These are phyloP conservation scores for Agapornis roseicollis DNA, from an alignment of 2,113 vertebrate species.

Conservation along the genomic window DNA sequence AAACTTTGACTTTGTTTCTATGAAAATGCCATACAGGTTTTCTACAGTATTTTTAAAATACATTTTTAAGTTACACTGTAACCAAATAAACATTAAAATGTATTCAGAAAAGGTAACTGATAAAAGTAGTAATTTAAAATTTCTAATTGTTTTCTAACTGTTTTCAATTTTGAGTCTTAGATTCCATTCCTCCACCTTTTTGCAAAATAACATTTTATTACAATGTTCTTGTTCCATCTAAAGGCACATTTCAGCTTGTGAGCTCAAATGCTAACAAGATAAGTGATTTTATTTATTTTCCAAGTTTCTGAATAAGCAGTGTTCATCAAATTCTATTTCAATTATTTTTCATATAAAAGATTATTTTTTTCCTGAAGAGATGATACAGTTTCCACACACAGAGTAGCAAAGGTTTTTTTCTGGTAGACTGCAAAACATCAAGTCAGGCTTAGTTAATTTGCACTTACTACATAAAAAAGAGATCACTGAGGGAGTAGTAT, in stretches of 20 bases:
- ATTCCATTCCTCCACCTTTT: not conserved
- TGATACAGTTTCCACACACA: not conserved
- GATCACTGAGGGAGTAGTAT: not conserved
- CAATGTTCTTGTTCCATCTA: not conserved
- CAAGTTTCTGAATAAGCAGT: not conserved
- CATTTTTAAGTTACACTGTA: not conserved
- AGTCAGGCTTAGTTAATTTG: not conserved
- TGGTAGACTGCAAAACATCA: not conserved
- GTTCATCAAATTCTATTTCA: not conserved
- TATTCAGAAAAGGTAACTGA: not conserved
- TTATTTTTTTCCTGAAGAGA: not conserved
- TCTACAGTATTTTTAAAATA: not conserved
- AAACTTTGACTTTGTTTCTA: not conserved
- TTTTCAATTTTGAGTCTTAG: not conserved
- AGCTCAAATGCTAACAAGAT: not conserved
- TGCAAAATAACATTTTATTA: not conserved
- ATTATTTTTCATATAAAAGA: not conserved
- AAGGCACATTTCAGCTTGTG: not conserved
- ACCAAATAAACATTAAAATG: not conserved
- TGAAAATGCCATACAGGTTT: not conserved
- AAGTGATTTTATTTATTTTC: not conserved
- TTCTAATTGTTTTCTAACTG: not conserved
- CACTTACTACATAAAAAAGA: not conserved
- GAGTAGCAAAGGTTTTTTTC: not conserved
- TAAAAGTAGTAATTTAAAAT: not conserved